A percentile compares a stretch with the other conserved stretches of the same genome.
Conservation (phyloP, 2,113 vertebrate genomes). For the Potamarius usumacintae region DNA sequence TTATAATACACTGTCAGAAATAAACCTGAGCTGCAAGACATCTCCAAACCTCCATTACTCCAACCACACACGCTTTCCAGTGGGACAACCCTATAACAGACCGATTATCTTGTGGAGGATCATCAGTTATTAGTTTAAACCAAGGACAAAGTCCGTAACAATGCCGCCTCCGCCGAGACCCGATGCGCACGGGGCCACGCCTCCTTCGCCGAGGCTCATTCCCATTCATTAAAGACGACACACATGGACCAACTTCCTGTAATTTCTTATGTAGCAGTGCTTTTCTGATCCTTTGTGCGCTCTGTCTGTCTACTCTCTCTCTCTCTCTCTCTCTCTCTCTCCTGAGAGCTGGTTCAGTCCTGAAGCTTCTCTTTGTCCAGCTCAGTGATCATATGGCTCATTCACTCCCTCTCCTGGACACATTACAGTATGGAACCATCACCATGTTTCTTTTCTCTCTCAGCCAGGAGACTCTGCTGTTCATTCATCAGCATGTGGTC, state of each 20-base stretch:
- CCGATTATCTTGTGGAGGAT: not conserved
- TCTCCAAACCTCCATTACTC: too few relatives aligned
- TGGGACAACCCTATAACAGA: not conserved
- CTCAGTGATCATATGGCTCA: not conserved
- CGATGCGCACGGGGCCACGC: not conserved
- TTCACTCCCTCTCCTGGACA: slow-evolving; percentile 22
- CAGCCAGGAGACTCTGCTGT: not conserved
- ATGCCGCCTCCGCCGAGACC: too few relatives aligned
- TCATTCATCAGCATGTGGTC: not conserved
- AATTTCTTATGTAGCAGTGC: not conserved
- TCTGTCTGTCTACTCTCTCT: not conserved
- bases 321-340: not conserved
- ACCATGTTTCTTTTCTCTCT: not conserved
- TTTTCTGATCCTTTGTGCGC: not conserved
- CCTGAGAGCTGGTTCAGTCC: not conserved
- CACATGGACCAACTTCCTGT: not conserved
- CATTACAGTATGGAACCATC: not conserved
- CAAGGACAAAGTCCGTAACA: too few relatives aligned
- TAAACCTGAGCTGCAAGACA: not conserved
- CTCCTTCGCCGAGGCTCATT: not conserved
- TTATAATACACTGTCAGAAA: not conserved
- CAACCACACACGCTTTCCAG: not conserved
- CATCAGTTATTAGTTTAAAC: not conserved
- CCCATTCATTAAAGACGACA: not conserved
- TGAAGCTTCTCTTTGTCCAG: not conserved